Base-by-base conservation (phyloP, 2,113 vertebrate genomes). In the Hymenochirus boettgeri region DNA sequence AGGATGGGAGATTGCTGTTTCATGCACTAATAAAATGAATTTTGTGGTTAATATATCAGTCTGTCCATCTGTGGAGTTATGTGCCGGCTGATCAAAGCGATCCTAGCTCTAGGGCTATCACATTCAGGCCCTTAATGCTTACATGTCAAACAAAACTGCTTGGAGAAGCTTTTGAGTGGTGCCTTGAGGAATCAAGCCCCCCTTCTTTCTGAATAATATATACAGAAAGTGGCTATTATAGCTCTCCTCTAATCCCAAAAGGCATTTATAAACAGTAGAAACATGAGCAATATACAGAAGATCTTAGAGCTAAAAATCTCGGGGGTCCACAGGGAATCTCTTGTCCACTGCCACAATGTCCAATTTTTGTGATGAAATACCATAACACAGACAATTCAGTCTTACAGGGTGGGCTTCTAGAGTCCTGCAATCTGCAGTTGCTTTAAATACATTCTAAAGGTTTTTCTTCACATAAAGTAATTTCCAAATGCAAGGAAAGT, bases 61-160 rank as follows among this genome's bases (percentile, higher is more conserved):
- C 80, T 89, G 86, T 88, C 86, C 84, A 83, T 69, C 27, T 74
- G 82, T 37, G 87, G 83, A 84, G 86, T 87, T 83, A 88, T 81
- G 84, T 82, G 76, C 79, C 71, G 62, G 80, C 78, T 86, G 88
- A 89, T 90, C 88, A 90, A 90, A 90, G 88, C 83, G 79, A 69
- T 45, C 47, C 48, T 19, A 37, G 47, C 86, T 82, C 85, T 86
- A 84, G 85, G 73, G 82, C 85, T 89, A 89, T 90, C 88, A 80
- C 82, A 87, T 90, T 90, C 84, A 83, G 80, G 82, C 87, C 83
- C 83, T 86, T 89, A 90, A 90, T 89, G 88, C 85, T 85, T 85
- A 85, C 72, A 84, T 90, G 88, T 90, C 88, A 90, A 90, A 90
- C 88, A 90, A 86, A 89, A 80, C 71, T 86, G 81, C 74, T 83